phyloP scores from a whole-genome alignment of 2,113 vertebrate genomes.

The Mionectes macconnelli region DNA sequence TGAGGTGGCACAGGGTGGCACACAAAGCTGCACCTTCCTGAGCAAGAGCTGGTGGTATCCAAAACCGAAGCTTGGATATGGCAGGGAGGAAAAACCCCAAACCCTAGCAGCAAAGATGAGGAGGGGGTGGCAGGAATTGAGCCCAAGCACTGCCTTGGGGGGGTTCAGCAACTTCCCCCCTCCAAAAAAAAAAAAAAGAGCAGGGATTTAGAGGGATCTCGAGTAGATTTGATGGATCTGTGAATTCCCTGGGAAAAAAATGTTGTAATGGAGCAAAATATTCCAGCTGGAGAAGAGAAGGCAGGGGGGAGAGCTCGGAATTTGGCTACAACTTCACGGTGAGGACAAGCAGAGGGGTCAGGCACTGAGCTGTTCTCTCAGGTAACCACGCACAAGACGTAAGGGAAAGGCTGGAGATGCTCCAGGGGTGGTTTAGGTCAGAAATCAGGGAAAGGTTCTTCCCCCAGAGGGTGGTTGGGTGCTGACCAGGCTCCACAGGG shows the following conservation, averaged over 20 bases:
- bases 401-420: not conserved
- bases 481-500: too few relatives aligned
- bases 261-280: not conserved
- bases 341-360: not conserved
- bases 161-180: not conserved
- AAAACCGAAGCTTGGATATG: not conserved
- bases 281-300: too few relatives aligned
- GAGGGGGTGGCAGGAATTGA: not conserved
- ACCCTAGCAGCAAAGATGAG: not conserved
- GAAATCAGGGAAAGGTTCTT: not conserved
- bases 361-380: not conserved
- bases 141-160: too few relatives aligned
- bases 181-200: not conserved
- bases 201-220: not conserved
- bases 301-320: not conserved
- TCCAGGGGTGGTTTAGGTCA: not conserved
- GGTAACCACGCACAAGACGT: not conserved
- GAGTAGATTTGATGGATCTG: not conserved
- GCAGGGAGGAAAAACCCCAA: accelerated
- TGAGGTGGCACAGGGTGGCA: not conserved
- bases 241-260: not conserved
- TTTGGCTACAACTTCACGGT: not conserved
- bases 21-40: not conserved
- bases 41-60: not conserved
- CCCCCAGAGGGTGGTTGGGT: not conserved